These are phyloP conservation scores for Sebastes vulpes DNA, from an alignment of 2,797 vertebrate species.

Conservation along the genomic window DNA sequence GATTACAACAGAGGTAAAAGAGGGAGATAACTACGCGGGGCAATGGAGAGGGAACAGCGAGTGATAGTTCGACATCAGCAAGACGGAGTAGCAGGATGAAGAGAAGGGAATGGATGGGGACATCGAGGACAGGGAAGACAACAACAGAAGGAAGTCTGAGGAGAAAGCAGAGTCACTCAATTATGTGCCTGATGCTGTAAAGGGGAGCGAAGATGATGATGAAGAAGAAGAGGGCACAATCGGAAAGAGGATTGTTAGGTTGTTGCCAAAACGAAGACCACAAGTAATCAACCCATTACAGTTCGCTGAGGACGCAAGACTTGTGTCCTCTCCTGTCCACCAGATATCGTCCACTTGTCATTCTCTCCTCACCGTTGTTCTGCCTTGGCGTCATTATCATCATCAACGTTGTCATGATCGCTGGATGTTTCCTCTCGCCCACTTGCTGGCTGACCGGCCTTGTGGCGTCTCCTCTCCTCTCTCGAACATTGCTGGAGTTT, in stretches of 20 bases:
- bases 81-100: slow-evolving; percentile 28
- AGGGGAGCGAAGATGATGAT: slow-evolving; percentile 23
- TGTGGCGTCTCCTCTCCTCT: slow-evolving; percentile 56
- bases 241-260: slow-evolving; percentile 11
- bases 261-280: slow-evolving; percentile 23
- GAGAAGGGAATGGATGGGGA: neutral
- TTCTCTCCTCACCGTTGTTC: slow-evolving; percentile 56
- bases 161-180: slow-evolving; percentile 24
- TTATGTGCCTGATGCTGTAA: slow-evolving; percentile 43
- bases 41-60: slow-evolving; percentile 13
- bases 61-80: slow-evolving; percentile 24
- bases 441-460: slow-evolving; percentile 57
- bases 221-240: slow-evolving; percentile 4
- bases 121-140: neutral
- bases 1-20: slow-evolving; percentile 19
- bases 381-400: slow-evolving; percentile 52
- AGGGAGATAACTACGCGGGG: neutral
- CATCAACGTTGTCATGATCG: slow-evolving; percentile 26
- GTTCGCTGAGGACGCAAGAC: slow-evolving; percentile 31
- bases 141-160: slow-evolving; percentile 19
- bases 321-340: slow-evolving; percentile 37
- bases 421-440: slow-evolving; percentile 46
- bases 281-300: slow-evolving; percentile 21
- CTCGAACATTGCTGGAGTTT: slow-evolving; percentile 61
- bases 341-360: slow-evolving; percentile 19